Percentiles rank a stretch among this genome's conserved stretches.
These are phyloP conservation scores for Folsomia manolachei DNA, from an alignment of 2,888 invertebrate genomes.

Conservation along the genomic window DNA sequence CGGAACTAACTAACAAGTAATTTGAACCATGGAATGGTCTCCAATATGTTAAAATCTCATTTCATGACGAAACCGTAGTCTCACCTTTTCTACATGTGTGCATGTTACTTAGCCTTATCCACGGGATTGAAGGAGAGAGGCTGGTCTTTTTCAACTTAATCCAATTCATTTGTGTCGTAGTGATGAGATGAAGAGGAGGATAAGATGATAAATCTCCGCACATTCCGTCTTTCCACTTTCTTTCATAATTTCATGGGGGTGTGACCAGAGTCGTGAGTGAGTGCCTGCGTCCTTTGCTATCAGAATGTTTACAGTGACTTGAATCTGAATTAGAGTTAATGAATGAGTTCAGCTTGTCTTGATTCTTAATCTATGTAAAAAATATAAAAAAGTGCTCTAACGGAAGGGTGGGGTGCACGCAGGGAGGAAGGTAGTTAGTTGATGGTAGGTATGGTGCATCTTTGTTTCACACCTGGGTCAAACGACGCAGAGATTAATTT, in stretches of 20 bases:
- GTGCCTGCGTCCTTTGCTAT: background rate
- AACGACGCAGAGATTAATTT: background rate
- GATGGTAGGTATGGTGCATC: too few species aligned
- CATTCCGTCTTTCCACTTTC: conserved; percentile 16
- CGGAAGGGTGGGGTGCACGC: too few species aligned
- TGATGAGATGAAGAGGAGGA: background rate
- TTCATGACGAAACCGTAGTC: too few species aligned
- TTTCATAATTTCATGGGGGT: conserved; percentile 26
- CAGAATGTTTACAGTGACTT: background rate
- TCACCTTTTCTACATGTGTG: too few species aligned
- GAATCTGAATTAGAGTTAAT: background rate
- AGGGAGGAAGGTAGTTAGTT: background rate
- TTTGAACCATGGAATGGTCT: too few species aligned
- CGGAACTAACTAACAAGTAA: too few species aligned
- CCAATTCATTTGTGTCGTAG: background rate
- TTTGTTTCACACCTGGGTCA: conserved; percentile 3
- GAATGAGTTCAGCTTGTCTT: background rate
- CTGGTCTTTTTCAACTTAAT: background rate
- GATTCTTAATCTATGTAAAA: background rate
- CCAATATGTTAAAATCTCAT: too few species aligned
- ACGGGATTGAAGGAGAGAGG: too few species aligned
- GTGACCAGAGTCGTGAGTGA: conserved; percentile 34
- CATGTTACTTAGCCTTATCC: too few species aligned
- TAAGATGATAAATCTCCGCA: background rate
- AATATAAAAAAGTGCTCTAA: too few species aligned